Conservation (phyloP, 2,888 invertebrate species). For the Priocnemis perturbator region DNA sequence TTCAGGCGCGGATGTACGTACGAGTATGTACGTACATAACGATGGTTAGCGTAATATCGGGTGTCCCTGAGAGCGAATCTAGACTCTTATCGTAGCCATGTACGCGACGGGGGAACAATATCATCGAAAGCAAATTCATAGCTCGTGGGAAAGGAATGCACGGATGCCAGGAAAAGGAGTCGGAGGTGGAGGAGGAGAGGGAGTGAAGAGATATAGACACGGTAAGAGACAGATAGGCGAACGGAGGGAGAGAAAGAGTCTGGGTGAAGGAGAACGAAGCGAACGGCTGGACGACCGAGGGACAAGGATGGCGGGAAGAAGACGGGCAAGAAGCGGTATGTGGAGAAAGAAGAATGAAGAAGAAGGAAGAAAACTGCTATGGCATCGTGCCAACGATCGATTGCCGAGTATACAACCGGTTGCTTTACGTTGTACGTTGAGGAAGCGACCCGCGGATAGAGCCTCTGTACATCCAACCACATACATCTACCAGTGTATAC, state of each 20-base stretch:
- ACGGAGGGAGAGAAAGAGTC: slow-evolving; percentile 1
- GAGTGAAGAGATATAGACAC: slow-evolving; percentile 16
- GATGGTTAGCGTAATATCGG: slow-evolving; percentile 1
- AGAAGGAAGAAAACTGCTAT: slow-evolving; percentile 28
- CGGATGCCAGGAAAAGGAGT: slow-evolving; percentile 28
- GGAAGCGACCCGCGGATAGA: slow-evolving; percentile 37
- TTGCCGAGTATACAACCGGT: slow-evolving; percentile 39
- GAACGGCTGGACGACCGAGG: not conserved
- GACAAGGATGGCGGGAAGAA: slow-evolving; percentile 4
- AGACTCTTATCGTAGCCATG: slow-evolving; percentile 42
- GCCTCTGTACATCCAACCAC: no score
- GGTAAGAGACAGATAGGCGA: slow-evolving; percentile 21
- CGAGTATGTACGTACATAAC: not conserved
- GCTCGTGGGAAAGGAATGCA: slow-evolving; percentile 60
- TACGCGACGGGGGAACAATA: slow-evolving; percentile 44
- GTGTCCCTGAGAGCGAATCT: slow-evolving; percentile 18
- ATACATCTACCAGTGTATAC: no score
- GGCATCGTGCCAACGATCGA: slow-evolving; percentile 59
- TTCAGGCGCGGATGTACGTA: no score
- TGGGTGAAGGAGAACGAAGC: not conserved
- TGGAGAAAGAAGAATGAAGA: slow-evolving; percentile 35
- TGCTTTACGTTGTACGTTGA: slow-evolving; percentile 38
- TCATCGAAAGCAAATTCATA: slow-evolving; percentile 60
- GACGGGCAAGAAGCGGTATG: slow-evolving; percentile 25
- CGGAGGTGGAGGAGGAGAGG: slow-evolving; percentile 11